phyloP scores from a whole-genome alignment of 2,797 vertebrate species.

The Pelodytes ibericus region DNA sequence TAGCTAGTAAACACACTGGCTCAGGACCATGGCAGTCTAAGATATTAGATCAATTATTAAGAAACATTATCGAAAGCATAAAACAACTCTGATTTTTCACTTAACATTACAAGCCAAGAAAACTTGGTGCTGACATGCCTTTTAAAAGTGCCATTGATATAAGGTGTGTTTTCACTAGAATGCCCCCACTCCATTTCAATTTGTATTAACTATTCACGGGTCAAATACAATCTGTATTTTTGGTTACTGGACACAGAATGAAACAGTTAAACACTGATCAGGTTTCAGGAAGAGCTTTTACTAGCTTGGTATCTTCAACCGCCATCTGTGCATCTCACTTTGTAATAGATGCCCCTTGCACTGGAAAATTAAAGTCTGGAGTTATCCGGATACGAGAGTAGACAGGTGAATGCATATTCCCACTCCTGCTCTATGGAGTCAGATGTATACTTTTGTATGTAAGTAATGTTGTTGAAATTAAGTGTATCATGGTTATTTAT shows the following conservation, averaged over 20 bases:
- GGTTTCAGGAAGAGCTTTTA: constrained; percentile 38
- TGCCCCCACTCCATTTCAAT: constrained; percentile 74
- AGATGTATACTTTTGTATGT: constrained; percentile 57
- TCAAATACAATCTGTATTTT: constrained; percentile 11
- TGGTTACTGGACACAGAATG: constrained; percentile 26
- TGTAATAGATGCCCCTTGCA: constrained; percentile 51
- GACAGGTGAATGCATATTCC: constrained; percentile 39
- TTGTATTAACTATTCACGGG: constrained; percentile 79
- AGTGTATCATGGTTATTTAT: constrained; percentile 58
- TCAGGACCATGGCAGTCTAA: no score
- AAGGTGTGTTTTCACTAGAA: constrained; percentile 73
- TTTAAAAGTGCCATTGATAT: constrained; percentile 79
- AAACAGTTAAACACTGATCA: constrained; percentile 25
- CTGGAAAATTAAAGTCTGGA: constrained; percentile 48
- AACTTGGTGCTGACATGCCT: no score
- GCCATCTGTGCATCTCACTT: constrained; percentile 39
- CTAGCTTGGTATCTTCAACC: constrained; percentile 26
- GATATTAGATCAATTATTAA: no score
- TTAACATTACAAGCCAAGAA: no score
- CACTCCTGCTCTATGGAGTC: constrained; percentile 38
- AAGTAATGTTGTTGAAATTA: constrained; percentile 53
- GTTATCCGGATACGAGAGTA: constrained; percentile 38
- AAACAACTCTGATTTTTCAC: no score
- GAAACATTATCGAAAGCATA: no score
- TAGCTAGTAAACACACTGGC: no score